Evolutionary conservation across 2,797 vertebrate species (phyloP).

Genomic region (Acestrorhynchus altus): DNA sequence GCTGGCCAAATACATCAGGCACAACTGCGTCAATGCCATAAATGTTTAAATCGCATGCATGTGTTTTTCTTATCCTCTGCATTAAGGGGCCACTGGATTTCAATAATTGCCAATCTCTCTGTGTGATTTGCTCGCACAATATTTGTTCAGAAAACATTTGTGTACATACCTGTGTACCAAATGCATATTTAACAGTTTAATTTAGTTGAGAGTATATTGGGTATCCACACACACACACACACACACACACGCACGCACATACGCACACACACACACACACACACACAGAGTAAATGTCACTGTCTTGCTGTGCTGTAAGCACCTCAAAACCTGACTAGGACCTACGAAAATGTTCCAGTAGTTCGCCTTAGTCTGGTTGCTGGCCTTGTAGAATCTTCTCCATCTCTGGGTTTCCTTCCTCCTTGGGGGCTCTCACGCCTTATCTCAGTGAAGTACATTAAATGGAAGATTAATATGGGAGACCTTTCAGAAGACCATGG

Average conservation of each 20-base stretch:
- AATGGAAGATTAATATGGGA: slow-evolving; percentile 72
- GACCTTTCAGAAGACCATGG: slow-evolving; percentile 62
- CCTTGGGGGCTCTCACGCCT: slow-evolving; percentile 65
- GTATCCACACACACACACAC: not conserved
- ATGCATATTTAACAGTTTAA: slow-evolving; percentile 27
- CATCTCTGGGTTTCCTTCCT: slow-evolving; percentile 65
- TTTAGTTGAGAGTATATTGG: slow-evolving; percentile 14
- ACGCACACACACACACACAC: too few species aligned
- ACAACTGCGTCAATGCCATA: not conserved
- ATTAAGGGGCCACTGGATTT: slow-evolving; percentile 30
- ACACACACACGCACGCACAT: not conserved
- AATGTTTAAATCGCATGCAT: slow-evolving; percentile 30
- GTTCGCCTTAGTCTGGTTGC: slow-evolving; percentile 57
- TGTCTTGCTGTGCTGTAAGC: slow-evolving; percentile 37
- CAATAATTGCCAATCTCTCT: slow-evolving; percentile 41
- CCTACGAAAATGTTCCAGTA: slow-evolving; percentile 59
- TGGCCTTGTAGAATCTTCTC: slow-evolving; percentile 49
- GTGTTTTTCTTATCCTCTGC: slow-evolving; percentile 34
- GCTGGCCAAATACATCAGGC: not conserved
- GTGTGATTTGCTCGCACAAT: slow-evolving; percentile 37
- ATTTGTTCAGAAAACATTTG: slow-evolving; percentile 40
- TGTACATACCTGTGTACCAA: slow-evolving; percentile 39
- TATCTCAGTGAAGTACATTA: slow-evolving; percentile 75
- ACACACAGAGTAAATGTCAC: slow-evolving; percentile 6
- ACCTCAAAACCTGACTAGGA: slow-evolving; percentile 42